Percentiles rank a stretch among this genome's conserved stretches.
These are phyloP conservation scores for Caretta caretta DNA, from an alignment of 2,113 vertebrate species.

Conservation along the genomic window DNA sequence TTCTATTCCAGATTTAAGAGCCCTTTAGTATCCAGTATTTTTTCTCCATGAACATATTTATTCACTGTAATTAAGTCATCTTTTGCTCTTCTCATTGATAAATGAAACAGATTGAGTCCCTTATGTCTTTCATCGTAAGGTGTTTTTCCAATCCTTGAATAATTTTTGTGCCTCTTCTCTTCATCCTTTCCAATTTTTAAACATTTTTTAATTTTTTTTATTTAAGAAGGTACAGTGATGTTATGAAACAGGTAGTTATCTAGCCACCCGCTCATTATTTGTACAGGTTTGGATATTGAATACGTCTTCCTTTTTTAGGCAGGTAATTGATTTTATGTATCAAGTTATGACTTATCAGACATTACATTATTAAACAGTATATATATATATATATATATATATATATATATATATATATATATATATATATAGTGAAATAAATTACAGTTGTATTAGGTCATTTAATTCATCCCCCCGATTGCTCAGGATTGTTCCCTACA, in stretches of 20 bases:
- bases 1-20: background rate
- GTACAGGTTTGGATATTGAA: background rate
- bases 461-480: background rate
- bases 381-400: background rate
- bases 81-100: background rate
- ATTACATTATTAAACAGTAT: background rate
- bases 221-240: background rate
- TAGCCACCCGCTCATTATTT: background rate
- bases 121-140: background rate
- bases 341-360: background rate
- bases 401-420: background rate
- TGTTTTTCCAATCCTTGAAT: background rate
- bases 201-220: background rate
- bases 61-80: conserved; percentile 12
- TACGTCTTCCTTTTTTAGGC: background rate
- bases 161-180: background rate
- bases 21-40: background rate
- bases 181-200: background rate
- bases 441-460: background rate
- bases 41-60: background rate
- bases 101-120: background rate
- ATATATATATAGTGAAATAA: background rate
- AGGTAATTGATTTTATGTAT: background rate
- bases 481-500: background rate
- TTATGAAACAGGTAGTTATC: background rate